These are phyloP conservation scores for Scolanthus callimorphus DNA, from an alignment of 92 coral and sea anemone genomes.

Conservation along the genomic window DNA sequence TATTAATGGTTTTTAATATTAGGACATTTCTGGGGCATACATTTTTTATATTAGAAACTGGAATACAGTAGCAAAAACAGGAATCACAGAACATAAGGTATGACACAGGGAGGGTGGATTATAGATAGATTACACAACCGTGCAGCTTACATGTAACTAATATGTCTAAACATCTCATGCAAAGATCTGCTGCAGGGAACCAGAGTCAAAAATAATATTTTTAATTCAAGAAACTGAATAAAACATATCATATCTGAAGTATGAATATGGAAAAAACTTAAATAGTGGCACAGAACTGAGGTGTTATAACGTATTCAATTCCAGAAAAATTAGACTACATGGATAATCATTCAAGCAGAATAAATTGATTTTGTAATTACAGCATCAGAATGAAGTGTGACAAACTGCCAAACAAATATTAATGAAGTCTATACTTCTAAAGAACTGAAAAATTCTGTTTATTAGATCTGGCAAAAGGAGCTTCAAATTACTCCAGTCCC, in stretches of 20 bases:
- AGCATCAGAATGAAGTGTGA: neutral
- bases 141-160: too few species aligned
- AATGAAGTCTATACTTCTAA: conserved; percentile 1
- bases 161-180: too few species aligned
- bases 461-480: neutral
- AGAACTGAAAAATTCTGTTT: conserved; percentile 11
- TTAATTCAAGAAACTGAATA: neutral
- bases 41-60: too few species aligned
- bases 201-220: neutral
- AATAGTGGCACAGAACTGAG: neutral
- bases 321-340: neutral
- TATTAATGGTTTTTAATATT: too few species aligned
- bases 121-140: too few species aligned
- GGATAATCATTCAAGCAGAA: conserved; percentile 8
- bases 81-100: too few species aligned
- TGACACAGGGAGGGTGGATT: too few species aligned
- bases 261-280: neutral
- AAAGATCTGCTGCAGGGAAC: too few species aligned
- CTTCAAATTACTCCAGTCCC: conserved; percentile 4
- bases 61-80: too few species aligned
- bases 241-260: neutral
- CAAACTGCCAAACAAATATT: neutral
- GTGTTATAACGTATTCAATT: neutral
- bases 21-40: too few species aligned
- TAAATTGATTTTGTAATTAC: conserved; percentile 7